These are phyloP conservation scores for Leguminivora glycinivorella DNA, from an alignment of 1,140 invertebrate species.

Conservation along the genomic window DNA sequence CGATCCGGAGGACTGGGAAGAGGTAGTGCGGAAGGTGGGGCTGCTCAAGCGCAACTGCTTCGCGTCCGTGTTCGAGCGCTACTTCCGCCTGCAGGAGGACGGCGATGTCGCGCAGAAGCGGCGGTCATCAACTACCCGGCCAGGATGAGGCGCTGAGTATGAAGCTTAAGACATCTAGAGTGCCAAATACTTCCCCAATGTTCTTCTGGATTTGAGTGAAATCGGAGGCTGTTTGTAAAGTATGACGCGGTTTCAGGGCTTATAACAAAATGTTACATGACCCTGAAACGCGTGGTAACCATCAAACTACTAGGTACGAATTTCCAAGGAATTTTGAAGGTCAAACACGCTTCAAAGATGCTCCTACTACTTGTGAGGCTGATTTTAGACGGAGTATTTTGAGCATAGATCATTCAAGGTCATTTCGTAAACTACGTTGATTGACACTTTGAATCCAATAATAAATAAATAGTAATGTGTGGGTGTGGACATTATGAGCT, in stretches of 20 bases:
- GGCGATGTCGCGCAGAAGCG: constrained; percentile 94
- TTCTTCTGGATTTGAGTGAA: no score
- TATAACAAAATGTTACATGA: no score
- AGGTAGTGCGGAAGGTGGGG: constrained; percentile 94
- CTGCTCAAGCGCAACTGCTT: constrained; percentile 99
- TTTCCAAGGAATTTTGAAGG: constrained; percentile 8
- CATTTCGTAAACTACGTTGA: no score
- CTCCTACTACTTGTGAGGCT: no score
- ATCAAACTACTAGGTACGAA: neutral
- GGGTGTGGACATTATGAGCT: neutral
- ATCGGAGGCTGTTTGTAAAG: no score
- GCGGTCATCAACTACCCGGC: constrained; percentile 99
- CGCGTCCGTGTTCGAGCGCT: constrained; percentile 99
- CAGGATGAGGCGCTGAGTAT: constrained; percentile 97
- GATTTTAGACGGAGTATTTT: no score
- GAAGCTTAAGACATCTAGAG: no score
- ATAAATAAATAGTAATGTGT: neutral
- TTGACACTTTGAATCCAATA: neutral
- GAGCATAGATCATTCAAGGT: no score
- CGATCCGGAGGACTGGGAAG: constrained; percentile 93
- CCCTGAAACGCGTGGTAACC: no score
- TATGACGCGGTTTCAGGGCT: no score
- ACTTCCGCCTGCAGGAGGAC: constrained; percentile 98
- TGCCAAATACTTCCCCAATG: no score
- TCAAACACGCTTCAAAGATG: no score